Base-by-base conservation (phyloP, 64 coral and sea anemone species). In the Actinia tenebrosa region DNA sequence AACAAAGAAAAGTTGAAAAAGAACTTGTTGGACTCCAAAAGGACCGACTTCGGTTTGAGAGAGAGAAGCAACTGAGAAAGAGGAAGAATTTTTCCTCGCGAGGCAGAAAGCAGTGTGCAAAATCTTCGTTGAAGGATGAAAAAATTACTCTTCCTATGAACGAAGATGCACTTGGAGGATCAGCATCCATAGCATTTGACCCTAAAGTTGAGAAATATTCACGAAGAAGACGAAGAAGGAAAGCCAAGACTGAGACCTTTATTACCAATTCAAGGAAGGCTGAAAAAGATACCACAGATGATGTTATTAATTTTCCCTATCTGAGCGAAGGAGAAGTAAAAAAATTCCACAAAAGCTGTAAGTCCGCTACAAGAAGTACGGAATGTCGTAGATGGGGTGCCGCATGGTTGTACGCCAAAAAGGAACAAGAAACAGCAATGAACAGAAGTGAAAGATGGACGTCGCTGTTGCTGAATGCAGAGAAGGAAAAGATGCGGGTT, bases 351-450 rank as follows among this genome's bases (percentile, higher is more conserved):
- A 60, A 94, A 45, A 60, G 47, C 17, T 94, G 89, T 43, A 94
- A 88, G n/a, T 94, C 93, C 19, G 89, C 89, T 19, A 59, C 77
- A 20, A 87, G 77, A 54, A 91, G 43, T 20, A 14, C 56, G 8
- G 89, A 91, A 18, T 91, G 93, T 18, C 80, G 86, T 27, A 44
- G 89, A 44, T 94, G 93, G 93, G 93, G 93, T 19, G 86, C 86
- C 8, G 93, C 86, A 0, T 94, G 93, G 93, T 60, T 94, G 82
- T 94, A 91, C 22, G 93, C 93, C 5, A 94, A 94, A 47, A 94
- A 91, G 47, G 93, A 94, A 56, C 93, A 91, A 91, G 93, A 84
- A 16, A 56, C 83, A 9, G 53, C 83, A 10, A 55, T 71, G 0
- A 85, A 88, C 22, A 80, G 60, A 15, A 79, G 60, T 18, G 82